Conservation (phyloP, 2,888 invertebrate genomes). For the Glyphotaelius pellucidus region DNA sequence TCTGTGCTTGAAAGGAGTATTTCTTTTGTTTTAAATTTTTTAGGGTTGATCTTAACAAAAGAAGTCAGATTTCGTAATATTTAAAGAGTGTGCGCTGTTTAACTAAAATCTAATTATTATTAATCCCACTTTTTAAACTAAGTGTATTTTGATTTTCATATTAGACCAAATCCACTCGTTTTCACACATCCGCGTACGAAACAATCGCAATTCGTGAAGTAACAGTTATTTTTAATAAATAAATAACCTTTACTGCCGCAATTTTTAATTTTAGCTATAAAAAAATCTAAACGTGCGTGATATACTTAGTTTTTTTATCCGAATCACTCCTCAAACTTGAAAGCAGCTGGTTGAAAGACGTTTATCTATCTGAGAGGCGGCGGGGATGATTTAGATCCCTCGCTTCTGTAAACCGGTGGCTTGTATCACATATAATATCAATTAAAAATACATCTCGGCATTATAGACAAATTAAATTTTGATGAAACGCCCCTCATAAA, state of each 20-base stretch:
- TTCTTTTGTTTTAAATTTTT: no score
- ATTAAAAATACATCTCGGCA: neutral
- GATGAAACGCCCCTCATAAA: neutral
- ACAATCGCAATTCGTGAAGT: neutral
- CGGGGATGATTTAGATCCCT: neutral
- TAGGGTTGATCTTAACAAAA: no score
- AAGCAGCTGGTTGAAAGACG: neutral
- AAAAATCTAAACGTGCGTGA: neutral
- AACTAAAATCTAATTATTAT: no score
- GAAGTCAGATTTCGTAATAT: no score
- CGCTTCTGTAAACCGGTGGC: neutral
- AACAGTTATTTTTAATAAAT: constrained; percentile 14
- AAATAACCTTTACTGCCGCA: neutral
- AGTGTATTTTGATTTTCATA: rapidly evolving
- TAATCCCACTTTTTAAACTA: no score
- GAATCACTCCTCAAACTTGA: neutral
- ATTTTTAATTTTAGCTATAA: neutral
- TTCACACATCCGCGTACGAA: neutral
- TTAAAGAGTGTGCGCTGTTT: no score
- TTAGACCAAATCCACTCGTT: neutral
- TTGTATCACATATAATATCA: neutral
- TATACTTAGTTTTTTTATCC: neutral
- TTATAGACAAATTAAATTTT: neutral
- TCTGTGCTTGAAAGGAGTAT: no score
- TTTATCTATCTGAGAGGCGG: neutral